Evolutionary conservation across 2,113 vertebrate genomes (phyloP).

Genomic region (Percina caprodes): DNA sequence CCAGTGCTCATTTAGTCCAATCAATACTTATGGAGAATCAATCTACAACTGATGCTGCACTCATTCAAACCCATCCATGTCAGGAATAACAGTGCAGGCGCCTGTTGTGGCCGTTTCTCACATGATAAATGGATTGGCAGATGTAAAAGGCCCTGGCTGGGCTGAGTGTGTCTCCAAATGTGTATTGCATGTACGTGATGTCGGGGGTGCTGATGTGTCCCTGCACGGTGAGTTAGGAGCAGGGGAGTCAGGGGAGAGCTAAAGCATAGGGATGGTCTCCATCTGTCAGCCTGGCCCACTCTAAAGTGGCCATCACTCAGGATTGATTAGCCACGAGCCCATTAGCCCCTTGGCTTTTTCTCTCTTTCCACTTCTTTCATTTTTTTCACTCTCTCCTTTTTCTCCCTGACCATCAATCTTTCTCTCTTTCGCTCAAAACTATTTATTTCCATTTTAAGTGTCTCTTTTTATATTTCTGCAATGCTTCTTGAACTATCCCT

Average conservation of each 20-base stretch:
- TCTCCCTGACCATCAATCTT: conserved; percentile 33
- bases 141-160: conserved; percentile 13
- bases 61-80: conserved; percentile 58
- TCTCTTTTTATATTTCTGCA: conserved; percentile 8
- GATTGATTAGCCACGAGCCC: conserved; percentile 80
- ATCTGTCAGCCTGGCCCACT: conserved; percentile 74
- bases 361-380: conserved; percentile 54
- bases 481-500: conserved; percentile 15
- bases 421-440: conserved; percentile 45
- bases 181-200: conserved; percentile 29
- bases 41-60: conserved; percentile 73
- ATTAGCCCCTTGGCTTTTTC: conserved; percentile 80
- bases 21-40: conserved; percentile 75
- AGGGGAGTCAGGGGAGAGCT: conserved; percentile 68
- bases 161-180: background rate
- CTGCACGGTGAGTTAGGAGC: conserved; percentile 47
- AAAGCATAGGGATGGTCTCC: conserved; percentile 75
- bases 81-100: conserved; percentile 49
- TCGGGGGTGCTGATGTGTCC: conserved; percentile 46
- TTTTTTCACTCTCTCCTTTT: conserved; percentile 38
- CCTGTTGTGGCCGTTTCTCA: conserved; percentile 29
- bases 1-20: conserved; percentile 72
- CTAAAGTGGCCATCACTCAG: conserved; percentile 81
- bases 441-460: conserved; percentile 30
- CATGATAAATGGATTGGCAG: conserved; percentile 34